Evolutionary conservation across 2,113 vertebrate genomes (phyloP).

Genomic region (Rhinichthys klamathensis): DNA sequence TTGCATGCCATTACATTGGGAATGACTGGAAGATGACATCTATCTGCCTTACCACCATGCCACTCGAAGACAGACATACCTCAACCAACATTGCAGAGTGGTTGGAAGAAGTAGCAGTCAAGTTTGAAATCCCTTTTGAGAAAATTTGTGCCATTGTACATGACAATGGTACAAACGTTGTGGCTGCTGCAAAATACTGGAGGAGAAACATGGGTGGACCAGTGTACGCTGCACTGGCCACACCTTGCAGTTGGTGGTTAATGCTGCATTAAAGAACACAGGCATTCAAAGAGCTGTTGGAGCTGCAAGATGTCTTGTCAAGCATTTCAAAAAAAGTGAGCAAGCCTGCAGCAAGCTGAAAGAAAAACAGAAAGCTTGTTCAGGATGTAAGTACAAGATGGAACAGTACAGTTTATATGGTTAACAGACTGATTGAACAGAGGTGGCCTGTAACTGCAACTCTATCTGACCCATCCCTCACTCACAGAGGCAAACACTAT

Average conservation of each 20-base stretch:
- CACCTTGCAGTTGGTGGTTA: conserved; percentile 31
- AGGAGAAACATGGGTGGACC: conserved; percentile 35
- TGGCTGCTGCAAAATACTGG: no score
- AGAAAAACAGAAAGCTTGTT: conserved; percentile 4
- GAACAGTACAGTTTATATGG: no score
- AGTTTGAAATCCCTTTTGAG: no score
- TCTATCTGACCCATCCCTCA: no score
- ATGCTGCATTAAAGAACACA: conserved; percentile 26
- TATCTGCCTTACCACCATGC: conserved; percentile 52
- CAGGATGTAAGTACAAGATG: no score
- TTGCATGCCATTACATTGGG: conserved; percentile 44
- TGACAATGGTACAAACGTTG: no score
- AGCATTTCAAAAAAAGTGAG: background rate
- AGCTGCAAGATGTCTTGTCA: background rate
- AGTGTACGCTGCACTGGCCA: conserved; percentile 23
- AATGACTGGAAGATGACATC: conserved; percentile 47
- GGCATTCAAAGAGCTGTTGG: conserved; percentile 32
- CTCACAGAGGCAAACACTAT: no score
- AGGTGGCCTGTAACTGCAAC: no score
- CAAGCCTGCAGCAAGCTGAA: conserved; percentile 2
- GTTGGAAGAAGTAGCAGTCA: no score
- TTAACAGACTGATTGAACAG: no score
- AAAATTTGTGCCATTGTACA: no score
- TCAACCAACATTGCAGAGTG: no score
- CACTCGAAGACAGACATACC: conserved; percentile 54